Evolutionary conservation across 2,888 invertebrate species (phyloP), one percentile per base, ranked within the genome.

Genomic region (Torymus texanus): DNA sequence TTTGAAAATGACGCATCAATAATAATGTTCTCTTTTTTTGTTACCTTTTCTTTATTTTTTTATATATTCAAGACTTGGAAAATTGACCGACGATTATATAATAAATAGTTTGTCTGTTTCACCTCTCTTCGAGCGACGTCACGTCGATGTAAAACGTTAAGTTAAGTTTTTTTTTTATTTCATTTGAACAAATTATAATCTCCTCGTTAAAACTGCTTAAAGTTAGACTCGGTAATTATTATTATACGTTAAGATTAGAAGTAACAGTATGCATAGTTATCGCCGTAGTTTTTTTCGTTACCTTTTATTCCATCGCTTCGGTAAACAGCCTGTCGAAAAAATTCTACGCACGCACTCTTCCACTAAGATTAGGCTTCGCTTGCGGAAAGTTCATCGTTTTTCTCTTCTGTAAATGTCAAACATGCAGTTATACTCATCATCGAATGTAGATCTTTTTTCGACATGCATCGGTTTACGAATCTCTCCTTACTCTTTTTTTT

Each of bases 1-100:
- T 5, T 62, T 41, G 12, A 51, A 51, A 51, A 41, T 56, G 41
- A 56, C 50, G 10, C 14, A 62, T 41, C 70, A 55, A 68, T 61
- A 13, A 75, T 51, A 18, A 41, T 41, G 41, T 41, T 41, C n/a
- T 29, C 8, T 10, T 67, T 55, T 10, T 67, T 55, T 61, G 18
- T 55, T 18, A 21, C 14, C 14, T 62, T n/a, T 53, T 21, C 21
- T 21, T 21, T 21, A 21, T 67, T 24, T 55, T 18, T 2, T n/a
- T 61, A 59, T n/a, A 63, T 24, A 55, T 55, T 78, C 66, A 78
- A 78, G 73, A 78, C 67, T 74, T 63, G 67, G 67, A 74, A 78
- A 78, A 78, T 78, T 74, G 78, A 78, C 67, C 73, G 14, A 50
- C 18, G 68, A 13, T n/a, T 13, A 66, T 21, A 53, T 56, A 72